phyloP scores from a whole-genome alignment of 2,113 vertebrate species.

The Trochalopteron elliotii region DNA sequence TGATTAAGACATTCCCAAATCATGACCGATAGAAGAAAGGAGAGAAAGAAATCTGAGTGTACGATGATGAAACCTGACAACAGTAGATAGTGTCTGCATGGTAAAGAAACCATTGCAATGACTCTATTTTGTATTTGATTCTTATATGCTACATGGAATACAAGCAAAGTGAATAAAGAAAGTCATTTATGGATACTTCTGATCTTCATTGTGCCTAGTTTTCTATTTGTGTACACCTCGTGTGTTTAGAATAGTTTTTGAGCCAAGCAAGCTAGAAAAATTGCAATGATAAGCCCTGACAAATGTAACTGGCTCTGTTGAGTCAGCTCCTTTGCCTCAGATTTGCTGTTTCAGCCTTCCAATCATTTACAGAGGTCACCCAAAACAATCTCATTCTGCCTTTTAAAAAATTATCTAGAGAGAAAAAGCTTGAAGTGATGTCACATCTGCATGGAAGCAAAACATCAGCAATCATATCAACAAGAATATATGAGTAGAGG shows the following conservation, averaged over 20 bases:
- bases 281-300: background rate
- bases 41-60: background rate
- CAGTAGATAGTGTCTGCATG: background rate
- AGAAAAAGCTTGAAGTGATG: background rate
- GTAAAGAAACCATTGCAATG: background rate
- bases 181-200: background rate
- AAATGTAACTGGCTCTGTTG: background rate
- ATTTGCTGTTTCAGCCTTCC: constrained; percentile 8
- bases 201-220: background rate
- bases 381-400: background rate
- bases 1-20: background rate
- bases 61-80: background rate
- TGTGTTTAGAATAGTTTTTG: background rate
- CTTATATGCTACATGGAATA: background rate
- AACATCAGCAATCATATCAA: background rate
- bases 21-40: background rate
- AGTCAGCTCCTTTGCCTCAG: background rate
- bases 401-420: background rate
- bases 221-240: background rate
- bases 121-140: background rate
- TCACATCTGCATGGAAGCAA: background rate
- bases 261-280: background rate
- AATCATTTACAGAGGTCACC: background rate
- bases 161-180: background rate
- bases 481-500: background rate